A percentile compares a stretch with the other conserved stretches of the same genome.
These are phyloP conservation scores for Heterochromis multidens DNA, from an alignment of 2,113 vertebrate genomes.

Conservation along the genomic window DNA sequence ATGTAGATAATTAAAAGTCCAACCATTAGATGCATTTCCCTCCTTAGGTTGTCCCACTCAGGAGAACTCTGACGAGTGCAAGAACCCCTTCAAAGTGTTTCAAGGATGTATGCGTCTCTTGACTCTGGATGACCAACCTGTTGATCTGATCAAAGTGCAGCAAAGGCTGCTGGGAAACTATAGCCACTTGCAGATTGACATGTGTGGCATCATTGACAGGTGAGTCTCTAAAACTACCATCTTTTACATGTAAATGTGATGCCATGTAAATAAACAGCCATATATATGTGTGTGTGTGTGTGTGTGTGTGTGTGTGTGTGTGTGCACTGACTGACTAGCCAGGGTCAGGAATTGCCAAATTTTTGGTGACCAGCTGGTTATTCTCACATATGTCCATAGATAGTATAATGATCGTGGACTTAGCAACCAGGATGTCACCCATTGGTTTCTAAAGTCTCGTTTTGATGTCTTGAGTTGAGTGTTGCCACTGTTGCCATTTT, in stretches of 20 bases:
- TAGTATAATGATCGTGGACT: not conserved
- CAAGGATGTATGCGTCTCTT: slow-evolving; percentile 91
- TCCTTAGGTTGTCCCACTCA: slow-evolving; percentile 82
- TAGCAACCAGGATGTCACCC: not conserved
- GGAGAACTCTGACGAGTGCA: slow-evolving; percentile 72
- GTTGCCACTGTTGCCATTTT: no score
- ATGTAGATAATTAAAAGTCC: not conserved
- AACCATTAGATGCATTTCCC: not conserved
- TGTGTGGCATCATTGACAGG: slow-evolving; percentile 94
- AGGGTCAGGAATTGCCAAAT: no score
- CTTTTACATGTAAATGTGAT: not conserved
- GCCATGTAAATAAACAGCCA: not conserved
- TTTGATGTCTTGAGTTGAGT: no score
- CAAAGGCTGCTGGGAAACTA: slow-evolving; percentile 86
- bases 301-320: no score
- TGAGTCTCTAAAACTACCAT: slow-evolving; percentile 50
- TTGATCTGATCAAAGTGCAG: slow-evolving; percentile 89
- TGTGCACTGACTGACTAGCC: no score
- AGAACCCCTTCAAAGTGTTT: slow-evolving; percentile 79
- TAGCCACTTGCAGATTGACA: slow-evolving; percentile 89
- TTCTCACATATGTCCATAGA: not conserved
- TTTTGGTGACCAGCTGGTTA: no score
- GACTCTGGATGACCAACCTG: slow-evolving; percentile 71
- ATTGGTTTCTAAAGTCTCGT: not conserved
- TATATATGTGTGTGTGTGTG: no score